Base-by-base conservation (phyloP, 2,113 vertebrate genomes). In the Thunnus maccoyii region DNA sequence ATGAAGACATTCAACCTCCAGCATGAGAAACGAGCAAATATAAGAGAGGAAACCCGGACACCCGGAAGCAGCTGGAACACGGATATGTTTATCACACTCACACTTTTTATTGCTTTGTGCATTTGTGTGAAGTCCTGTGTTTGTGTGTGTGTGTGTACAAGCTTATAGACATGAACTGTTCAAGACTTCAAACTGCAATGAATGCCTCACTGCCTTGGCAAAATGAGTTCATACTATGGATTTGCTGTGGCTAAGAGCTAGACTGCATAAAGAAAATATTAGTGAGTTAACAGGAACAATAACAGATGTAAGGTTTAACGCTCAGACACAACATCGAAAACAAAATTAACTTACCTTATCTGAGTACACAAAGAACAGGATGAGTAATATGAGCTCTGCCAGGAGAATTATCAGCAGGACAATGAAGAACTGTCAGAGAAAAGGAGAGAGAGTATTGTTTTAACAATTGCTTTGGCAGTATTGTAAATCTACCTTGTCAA, bases 341-440 rank as follows among this genome's bases (percentile, higher is more conserved):
- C 1, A 17, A 62, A 80, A 67, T 44, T 0, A 68, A 72, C 96
- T 95, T 93, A 99, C 98, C 98, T 98, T 98, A 95, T 98, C 97
- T 86, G 97, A 97, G 94, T 99, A 99, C 88, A 99, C 96, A 72
- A 99, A 99, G 96, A 99, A 98, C 78, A 99, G 95, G 94, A 97
- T 98, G 63, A 99, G 94, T 56, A 99, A 46, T 87, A 99, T 99
- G 93, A 99, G 92, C 93, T 99, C 98, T 72, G 96, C 95, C 86
- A 99, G 96, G 60, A 99, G 97, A 91, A 99, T 98, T 91, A 96
- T 90, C 96, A 99, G 95, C 95, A 99, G 94, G 89, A 99, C 94
- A 76, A 99, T 95, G 96, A 99, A 99, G 95, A 99, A 99, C 98
- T 99, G 94, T 36, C 92, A 95, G 82, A 91, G 90, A 92, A 68